Conservation (phyloP, 1,140 invertebrate species). For the Patella vulgata region DNA sequence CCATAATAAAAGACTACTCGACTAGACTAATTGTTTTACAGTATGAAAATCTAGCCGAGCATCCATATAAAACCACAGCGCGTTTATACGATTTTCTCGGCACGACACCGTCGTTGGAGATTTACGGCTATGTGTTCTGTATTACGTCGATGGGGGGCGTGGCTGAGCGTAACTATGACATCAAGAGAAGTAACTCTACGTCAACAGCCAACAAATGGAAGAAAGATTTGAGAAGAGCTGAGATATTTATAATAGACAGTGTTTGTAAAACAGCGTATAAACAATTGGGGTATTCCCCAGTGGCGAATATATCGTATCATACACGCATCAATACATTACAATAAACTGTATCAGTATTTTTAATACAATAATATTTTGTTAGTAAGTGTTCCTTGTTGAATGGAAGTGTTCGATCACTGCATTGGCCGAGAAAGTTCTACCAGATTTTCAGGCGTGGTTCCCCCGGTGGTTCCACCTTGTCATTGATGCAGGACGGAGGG, state of each 20-base stretch:
- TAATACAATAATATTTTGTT: no score
- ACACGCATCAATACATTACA: background rate
- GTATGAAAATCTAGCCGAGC: constrained; percentile 32
- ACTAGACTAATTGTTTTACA: constrained; percentile 11
- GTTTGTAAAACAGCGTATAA: constrained; percentile 6
- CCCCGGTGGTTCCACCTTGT: no score
- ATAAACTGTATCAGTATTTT: no score
- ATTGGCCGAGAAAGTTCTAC: no score
- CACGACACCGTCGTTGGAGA: constrained; percentile 3
- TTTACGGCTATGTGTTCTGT: constrained; percentile 16
- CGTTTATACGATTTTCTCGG: constrained; percentile 23
- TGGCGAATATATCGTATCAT: background rate
- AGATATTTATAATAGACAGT: background rate
- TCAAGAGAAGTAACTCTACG: constrained; percentile 4
- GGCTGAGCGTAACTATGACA: background rate
- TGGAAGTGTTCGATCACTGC: no score
- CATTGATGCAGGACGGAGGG: no score
- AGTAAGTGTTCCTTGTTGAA: no score
- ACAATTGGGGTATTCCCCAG: constrained; percentile 6
- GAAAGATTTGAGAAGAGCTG: background rate
- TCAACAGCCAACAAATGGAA: constrained; percentile 9
- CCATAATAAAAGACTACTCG: constrained; percentile 8
- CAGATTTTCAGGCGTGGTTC: no score
- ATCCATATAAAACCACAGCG: constrained; percentile 21
- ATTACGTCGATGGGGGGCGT: constrained; percentile 16